Evolutionary conservation across 2,888 invertebrate species (phyloP).

Genomic region (Heliconius charithonia): DNA sequence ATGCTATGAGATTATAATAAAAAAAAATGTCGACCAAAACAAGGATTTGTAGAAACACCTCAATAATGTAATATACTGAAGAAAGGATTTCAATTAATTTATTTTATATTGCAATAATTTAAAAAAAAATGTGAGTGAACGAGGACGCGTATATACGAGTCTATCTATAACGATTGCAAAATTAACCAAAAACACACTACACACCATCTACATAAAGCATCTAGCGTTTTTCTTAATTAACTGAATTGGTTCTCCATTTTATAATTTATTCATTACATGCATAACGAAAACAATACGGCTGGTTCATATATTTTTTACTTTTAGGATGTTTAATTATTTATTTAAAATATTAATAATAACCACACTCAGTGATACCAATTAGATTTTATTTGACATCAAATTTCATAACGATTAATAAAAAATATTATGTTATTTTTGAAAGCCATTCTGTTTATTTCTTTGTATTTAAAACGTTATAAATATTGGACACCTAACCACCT

Average conservation of each 20-base stretch:
- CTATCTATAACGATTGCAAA: not conserved
- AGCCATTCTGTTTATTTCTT: not conserved
- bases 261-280: not conserved
- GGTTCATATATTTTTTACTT: not conserved
- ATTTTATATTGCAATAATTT: not conserved
- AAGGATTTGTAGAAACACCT: not conserved
- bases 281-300: not conserved
- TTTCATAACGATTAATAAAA: not conserved
- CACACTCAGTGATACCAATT: not conserved
- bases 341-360: not conserved
- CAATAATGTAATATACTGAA: constrained; percentile 26
- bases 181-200: constrained; percentile 32
- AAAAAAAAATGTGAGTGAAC: not conserved
- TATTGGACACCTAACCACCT: constrained; percentile 13
- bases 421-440: not conserved
- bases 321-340: not conserved
- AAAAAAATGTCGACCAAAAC: too few species aligned
- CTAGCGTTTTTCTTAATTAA: constrained; percentile 52
- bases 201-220: constrained; percentile 67
- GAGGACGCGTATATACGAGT: not conserved
- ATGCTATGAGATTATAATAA: constrained; percentile 29
- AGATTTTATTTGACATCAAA: not conserved
- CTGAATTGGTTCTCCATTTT: not conserved
- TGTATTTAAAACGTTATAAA: constrained; percentile 4
- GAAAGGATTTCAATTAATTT: constrained; percentile 20